Evolutionary conservation across 2,888 invertebrate species (phyloP), one percentile per base, ranked within the genome.

Genomic region (Agriopis leucophaearia): DNA sequence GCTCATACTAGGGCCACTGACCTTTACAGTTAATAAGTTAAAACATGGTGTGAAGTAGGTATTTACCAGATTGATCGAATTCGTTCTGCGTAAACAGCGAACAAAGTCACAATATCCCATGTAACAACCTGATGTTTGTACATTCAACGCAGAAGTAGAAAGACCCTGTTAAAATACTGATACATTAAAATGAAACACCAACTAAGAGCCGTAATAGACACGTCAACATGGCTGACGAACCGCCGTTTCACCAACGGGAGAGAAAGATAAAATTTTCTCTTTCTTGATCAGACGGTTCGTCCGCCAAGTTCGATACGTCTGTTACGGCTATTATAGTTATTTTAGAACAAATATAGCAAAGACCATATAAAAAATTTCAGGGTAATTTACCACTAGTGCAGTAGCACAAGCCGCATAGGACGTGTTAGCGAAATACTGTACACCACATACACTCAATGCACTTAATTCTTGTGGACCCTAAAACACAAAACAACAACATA

Each of bases 71-170:
- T 93, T 94, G 52, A 94, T 86, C 0, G 95, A 93, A 80, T 95
- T 95, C 0, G 92, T 86, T 77, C 94, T 89, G 75, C 95, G 86
- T 52, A 95, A 84, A 75, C 95, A 95, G 42, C 94, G 91, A 6
- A 95, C 95, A 82, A 95, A 95, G 77, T 95, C 94, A 80, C 95
- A 95, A 76, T 95, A 95, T 8, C 95, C 95, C 81, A 94, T 92
- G 50, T 93, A 94, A 75, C 95, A 95, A 48, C 94, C 94, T 27
- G 89, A 87, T 9, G 94, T 87, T 78, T 92, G 90, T 10, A 92
- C 92, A 76, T 92, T 92, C 52, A 89, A 81, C n/a, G 92, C 90
- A 15, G 94, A 94, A 8, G 90, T 87, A 36, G 94, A 87, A 63
- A 94, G 78, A 8, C 89, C 85, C 94, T 93, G 72, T 42, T 81